Evolutionary conservation across 2,888 invertebrate genomes (phyloP), one percentile per base, ranked within the genome.

Genomic region (Catocala fraxini): DNA sequence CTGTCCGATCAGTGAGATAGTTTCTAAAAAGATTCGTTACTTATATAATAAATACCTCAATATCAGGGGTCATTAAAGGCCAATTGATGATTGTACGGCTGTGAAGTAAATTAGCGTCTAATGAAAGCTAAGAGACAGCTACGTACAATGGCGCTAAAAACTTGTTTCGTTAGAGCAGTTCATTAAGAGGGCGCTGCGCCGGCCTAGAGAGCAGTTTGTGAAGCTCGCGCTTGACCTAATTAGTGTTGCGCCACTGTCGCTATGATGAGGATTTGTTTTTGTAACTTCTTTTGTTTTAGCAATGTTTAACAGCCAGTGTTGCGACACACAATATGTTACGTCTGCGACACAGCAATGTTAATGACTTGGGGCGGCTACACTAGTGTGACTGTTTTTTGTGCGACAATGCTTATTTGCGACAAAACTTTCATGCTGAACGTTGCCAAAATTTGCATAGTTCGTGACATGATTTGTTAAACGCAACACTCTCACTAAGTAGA

Each of bases 211-310:
- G 83, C 83, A 85, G 90, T 86, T 88, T 85, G 86, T 81, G 86
- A 85, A 81, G 83, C 81, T 87, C 84, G 84, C 82, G 89, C 89
- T 89, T 89, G 89, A 89, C 89, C 89, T 88, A 89, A 89, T 89
- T 89, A 89, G 84, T 81, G 85, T 77, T 82, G 82, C 82, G 84
- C 82, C 74, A 80, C 82, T 88, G 88, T 87, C 87, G 82, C 84
- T 77, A 70, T 78, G 83, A 84, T 84, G 85, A 83, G 81, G 79
- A 86, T 86, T 86, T 84, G 84, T 85, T 88, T 84, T 82, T 83
- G 81, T 75, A 79, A 82, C 73, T 81, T 85, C 77, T 82, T 84
- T 84, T 85, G 77, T 85, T 82, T 77, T 68, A 70, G 75, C 68
- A 68, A 77, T 77, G 75, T 75, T 81, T 72, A 76, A 81, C 73